Evolutionary conservation across 1,140 invertebrate genomes (phyloP).

Genomic region (Chironomus striatipennis): DNA sequence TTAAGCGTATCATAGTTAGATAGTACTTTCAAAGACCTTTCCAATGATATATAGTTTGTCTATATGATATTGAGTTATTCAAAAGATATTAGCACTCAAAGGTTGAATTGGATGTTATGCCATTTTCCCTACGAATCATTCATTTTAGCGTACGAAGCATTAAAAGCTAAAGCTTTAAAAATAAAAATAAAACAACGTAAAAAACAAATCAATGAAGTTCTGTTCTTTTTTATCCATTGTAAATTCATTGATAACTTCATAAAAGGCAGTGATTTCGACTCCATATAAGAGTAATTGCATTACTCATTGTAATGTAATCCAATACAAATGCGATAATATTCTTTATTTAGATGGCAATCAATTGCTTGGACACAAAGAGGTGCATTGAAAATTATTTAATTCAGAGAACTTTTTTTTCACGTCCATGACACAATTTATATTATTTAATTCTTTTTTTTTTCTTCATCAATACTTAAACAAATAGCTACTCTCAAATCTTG

Average conservation of each 20-base stretch:
- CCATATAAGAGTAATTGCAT: background rate
- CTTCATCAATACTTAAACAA: too few species aligned
- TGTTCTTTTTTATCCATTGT: conserved; percentile 3
- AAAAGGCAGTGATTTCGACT: background rate
- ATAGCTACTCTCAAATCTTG: too few species aligned
- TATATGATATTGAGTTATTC: too few species aligned
- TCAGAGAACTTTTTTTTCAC: background rate
- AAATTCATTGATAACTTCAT: background rate
- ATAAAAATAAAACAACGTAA: too few species aligned
- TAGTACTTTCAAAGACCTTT: background rate
- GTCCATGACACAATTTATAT: conserved; percentile 1
- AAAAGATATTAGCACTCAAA: too few species aligned
- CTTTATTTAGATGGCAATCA: background rate
- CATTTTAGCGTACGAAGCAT: too few species aligned
- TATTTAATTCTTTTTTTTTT: background rate
- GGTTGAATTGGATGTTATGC: too few species aligned
- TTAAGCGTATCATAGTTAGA: too few species aligned
- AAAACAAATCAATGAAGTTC: background rate
- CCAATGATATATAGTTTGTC: too few species aligned
- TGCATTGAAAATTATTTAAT: background rate
- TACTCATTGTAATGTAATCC: background rate
- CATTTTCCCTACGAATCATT: too few species aligned
- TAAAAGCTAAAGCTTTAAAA: too few species aligned
- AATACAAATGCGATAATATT: background rate
- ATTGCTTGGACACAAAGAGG: background rate